Evolutionary conservation across 2,888 invertebrate species (phyloP).

Genomic region (Catonia carolina): DNA sequence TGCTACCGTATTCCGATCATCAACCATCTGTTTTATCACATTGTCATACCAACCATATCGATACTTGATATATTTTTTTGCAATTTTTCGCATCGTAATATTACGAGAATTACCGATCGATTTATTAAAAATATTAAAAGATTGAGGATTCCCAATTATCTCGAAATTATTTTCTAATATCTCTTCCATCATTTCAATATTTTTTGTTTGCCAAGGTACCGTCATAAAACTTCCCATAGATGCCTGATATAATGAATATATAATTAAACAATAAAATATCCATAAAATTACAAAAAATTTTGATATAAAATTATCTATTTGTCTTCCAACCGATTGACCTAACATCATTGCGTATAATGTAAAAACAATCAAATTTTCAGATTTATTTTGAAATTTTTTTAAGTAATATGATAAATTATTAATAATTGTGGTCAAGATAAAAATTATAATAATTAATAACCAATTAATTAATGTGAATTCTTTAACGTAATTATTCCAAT

Average conservation of each 20-base stretch:
- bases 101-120: not conserved
- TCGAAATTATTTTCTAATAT: conserved; percentile 1
- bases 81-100: not conserved
- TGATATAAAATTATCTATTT: not conserved
- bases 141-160: conserved; percentile 3
- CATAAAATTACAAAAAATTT: not conserved
- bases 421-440: not conserved
- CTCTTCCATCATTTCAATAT: conserved; percentile 3
- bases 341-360: not conserved
- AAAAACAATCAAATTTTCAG: not conserved
- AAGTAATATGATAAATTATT: not conserved
- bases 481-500: conserved; percentile 5
- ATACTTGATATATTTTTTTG: not conserved
- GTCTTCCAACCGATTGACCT: not conserved
- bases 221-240: conserved; percentile 10
- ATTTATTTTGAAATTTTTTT: not conserved
- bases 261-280: conserved; percentile 9
- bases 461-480: conserved; percentile 7
- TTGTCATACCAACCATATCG: not conserved
- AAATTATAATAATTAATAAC: not conserved
- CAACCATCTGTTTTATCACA: not conserved
- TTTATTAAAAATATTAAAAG: conserved; percentile 1
- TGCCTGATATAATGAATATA: conserved; percentile 6
- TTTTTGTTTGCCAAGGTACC: conserved; percentile 7
- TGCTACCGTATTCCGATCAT: conserved; percentile 1